These are phyloP conservation scores for Achatina immaculata DNA, from an alignment of 1,140 invertebrate species.

Conservation along the genomic window DNA sequence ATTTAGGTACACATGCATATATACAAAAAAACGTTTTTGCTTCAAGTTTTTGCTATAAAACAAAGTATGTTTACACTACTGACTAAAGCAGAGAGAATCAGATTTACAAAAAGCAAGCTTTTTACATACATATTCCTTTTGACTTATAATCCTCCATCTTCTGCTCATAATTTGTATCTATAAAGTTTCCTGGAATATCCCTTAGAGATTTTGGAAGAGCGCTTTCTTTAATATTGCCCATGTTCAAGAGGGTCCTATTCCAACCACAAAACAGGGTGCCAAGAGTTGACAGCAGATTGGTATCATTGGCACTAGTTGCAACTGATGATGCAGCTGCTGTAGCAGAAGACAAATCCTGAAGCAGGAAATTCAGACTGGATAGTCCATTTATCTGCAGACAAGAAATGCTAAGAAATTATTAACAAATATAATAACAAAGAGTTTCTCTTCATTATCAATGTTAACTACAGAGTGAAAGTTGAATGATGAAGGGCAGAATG, in stretches of 20 bases:
- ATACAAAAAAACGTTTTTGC: too few species aligned
- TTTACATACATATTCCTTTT: constrained; percentile 39
- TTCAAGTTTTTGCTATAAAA: too few species aligned
- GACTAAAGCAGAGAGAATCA: too few species aligned
- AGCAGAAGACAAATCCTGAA: neutral
- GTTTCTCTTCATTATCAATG: neutral
- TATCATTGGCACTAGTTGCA: neutral
- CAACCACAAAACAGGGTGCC: neutral
- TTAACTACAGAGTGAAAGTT: neutral
- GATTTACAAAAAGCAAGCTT: too few species aligned
- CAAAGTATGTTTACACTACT: too few species aligned
- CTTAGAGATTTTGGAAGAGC: too few species aligned
- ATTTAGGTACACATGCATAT: too few species aligned
- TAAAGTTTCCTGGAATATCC: neutral
- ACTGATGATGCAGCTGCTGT: neutral
- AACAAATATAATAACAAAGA: too few species aligned
- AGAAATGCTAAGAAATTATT: neutral
- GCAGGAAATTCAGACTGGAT: neutral
- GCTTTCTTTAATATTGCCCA: too few species aligned
- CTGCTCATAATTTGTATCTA: constrained; percentile 11
- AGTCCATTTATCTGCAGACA: neutral
- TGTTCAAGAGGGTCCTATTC: neutral
- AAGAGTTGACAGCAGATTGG: neutral
- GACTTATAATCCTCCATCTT: constrained; percentile 25
- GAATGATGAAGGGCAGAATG: neutral